phyloP scores from a whole-genome alignment of 2,888 invertebrate species.

The Nomada lathburiana region DNA sequence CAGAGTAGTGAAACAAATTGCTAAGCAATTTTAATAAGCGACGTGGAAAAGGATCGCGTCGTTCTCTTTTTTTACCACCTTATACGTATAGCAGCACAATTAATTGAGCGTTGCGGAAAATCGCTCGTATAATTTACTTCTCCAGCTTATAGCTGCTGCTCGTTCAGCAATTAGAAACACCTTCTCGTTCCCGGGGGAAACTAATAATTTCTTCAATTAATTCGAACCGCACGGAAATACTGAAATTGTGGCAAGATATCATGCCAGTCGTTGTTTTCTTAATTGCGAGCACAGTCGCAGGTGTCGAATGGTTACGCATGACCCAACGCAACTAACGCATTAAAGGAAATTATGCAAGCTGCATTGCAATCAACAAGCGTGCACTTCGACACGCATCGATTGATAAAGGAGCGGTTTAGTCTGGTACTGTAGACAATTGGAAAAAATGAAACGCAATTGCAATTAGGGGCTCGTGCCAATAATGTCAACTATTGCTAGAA shows the following conservation, averaged over 20 bases:
- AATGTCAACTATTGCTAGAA: neutral
- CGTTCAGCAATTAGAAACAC: too few species aligned
- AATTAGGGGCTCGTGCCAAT: neutral
- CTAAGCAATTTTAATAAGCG: too few species aligned
- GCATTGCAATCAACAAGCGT: slow-evolving; percentile 25
- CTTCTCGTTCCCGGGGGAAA: too few species aligned
- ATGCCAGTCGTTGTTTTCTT: neutral
- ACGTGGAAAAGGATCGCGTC: too few species aligned
- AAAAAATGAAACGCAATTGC: neutral
- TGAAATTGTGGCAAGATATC: neutral
- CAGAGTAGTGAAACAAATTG: too few species aligned
- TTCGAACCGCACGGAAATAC: slow-evolving; percentile 2
- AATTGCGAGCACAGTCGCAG: neutral
- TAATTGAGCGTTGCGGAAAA: too few species aligned
- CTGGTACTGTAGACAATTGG: slow-evolving; percentile 14
- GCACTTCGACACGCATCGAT: slow-evolving; percentile 10
- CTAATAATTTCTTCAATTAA: neutral
- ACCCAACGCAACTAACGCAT: too few species aligned
- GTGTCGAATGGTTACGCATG: too few species aligned
- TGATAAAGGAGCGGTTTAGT: slow-evolving; percentile 19
- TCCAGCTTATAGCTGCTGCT: too few species aligned
- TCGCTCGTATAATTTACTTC: too few species aligned
- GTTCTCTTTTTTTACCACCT: too few species aligned
- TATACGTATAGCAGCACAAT: too few species aligned
- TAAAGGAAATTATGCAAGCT: slow-evolving; percentile 18